A percentile compares a stretch with the other conserved stretches of the same genome.
Conservation (phyloP, 1,140 invertebrate genomes). For the Sesamia nonagrioides region DNA sequence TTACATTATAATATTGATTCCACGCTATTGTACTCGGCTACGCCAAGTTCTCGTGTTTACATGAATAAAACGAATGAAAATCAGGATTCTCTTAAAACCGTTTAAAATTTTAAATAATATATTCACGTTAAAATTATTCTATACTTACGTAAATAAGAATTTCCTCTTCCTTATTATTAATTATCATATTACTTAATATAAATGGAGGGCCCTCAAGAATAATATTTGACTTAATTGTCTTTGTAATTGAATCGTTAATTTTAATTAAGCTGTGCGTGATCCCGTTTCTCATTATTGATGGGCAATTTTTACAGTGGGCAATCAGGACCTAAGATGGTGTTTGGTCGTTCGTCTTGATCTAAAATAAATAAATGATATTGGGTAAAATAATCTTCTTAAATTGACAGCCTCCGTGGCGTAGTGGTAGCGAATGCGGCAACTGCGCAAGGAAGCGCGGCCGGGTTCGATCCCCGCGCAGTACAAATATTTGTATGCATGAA, state of each 20-base stretch:
- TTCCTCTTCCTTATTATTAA: slow-evolving; percentile 11
- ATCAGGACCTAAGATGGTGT: too few relatives aligned
- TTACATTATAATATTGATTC: background rate
- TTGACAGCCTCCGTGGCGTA: too few relatives aligned
- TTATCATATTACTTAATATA: slow-evolving; percentile 16
- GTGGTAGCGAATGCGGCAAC: too few relatives aligned
- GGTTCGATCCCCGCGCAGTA: too few relatives aligned
- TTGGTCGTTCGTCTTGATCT: too few relatives aligned
- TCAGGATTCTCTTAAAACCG: background rate
- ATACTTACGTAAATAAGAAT: background rate
- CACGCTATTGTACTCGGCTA: background rate
- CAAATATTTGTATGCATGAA: too few relatives aligned
- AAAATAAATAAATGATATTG: too few relatives aligned
- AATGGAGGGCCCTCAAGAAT: slow-evolving; percentile 9
- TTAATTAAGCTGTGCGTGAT: background rate
- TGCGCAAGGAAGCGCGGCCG: too few relatives aligned
- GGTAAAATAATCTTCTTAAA: too few relatives aligned
- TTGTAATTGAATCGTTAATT: slow-evolving; percentile 21
- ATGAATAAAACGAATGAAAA: too few relatives aligned
- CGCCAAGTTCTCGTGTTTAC: background rate
- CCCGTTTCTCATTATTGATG: background rate
- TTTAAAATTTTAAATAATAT: background rate
- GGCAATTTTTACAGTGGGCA: background rate
- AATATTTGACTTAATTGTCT: slow-evolving; percentile 30
- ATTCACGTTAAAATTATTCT: background rate